phyloP scores from a whole-genome alignment of 2,113 vertebrate genomes.

The Rhinopomastus cyanomelas region DNA sequence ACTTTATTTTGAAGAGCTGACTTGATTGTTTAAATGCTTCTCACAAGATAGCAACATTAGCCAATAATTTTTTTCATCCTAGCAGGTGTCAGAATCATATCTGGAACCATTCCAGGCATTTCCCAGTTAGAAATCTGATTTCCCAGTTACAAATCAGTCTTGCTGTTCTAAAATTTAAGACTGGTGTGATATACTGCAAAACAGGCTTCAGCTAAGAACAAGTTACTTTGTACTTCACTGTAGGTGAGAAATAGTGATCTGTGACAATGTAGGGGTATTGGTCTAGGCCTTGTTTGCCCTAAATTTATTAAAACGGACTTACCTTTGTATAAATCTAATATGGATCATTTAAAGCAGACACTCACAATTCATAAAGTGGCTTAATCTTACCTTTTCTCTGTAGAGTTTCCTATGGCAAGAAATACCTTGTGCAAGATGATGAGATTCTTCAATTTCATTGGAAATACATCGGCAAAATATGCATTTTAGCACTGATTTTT shows the following conservation, averaged over 20 bases:
- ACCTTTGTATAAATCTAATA: background rate
- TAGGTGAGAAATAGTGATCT: background rate
- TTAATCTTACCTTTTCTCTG: background rate
- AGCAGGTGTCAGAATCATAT: background rate
- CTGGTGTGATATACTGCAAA: background rate
- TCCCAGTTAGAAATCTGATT: background rate
- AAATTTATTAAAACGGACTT: background rate
- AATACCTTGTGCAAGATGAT: background rate
- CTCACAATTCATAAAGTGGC: background rate
- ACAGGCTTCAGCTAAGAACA: background rate
- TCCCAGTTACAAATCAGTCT: background rate
- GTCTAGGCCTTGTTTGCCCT: background rate
- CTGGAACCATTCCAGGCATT: background rate
- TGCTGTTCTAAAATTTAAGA: background rate
- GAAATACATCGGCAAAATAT: background rate
- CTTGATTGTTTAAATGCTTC: background rate
- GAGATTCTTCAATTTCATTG: background rate
- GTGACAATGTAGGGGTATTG: background rate
- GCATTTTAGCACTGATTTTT: background rate
- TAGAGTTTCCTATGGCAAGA: background rate
- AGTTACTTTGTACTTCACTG: background rate
- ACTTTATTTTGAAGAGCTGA: background rate
- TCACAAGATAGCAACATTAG: background rate
- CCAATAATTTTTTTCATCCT: background rate
- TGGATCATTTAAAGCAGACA: background rate